Base-by-base conservation (phyloP, 2,888 invertebrate genomes). In the Drosophila basisetae region DNA sequence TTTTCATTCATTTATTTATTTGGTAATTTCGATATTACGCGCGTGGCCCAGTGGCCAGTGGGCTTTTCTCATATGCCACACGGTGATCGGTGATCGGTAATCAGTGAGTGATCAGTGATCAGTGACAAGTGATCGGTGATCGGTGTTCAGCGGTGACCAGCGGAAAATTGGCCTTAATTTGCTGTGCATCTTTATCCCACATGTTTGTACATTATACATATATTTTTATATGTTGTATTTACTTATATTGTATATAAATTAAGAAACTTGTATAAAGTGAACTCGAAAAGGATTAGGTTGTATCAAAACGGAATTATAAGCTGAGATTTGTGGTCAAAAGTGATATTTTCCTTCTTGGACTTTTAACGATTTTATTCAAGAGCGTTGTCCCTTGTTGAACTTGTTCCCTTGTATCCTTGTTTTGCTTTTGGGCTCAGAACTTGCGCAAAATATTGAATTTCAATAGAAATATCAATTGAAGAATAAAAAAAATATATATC, bases 121-220 rank as follows among this genome's bases (percentile, higher is more conserved):
- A 18, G 47, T 52, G 35, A 18, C 11, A 11, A 25, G 30, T 68
- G 35, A 2, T 0, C 49, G 16, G 33, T 33, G 33, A 16, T 37
- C 25, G 5, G 35, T 35, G 54, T n/a, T 33, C 25, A n/a, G 0
- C 37, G 18, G 30, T 37, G 64, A 56, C 49, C 30, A 50, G 50
- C 22, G 22, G 60, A 60, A 54, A 31, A 61, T 54, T 62, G 53
- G 58, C 71, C 62, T 72, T 54, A 71, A 71, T 70, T 47, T 37
- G 52, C 41, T 28, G 54, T 11, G 37, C 31, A 41, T 60, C 39
- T 70, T 53, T 31, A 53, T 53, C 7, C 11, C 53, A 25, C 35
- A 55, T 6, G 47, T 9, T 7, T 55, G n/a, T n/a, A 39, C 54
- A 35, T 16, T 54, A 9, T n/a, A n/a, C 18, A 39, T 39, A 35